A percentile compares a stretch with the other conserved stretches of the same genome.
These are phyloP conservation scores for Megathymus violae DNA, from an alignment of 1,140 invertebrate genomes.

Conservation along the genomic window DNA sequence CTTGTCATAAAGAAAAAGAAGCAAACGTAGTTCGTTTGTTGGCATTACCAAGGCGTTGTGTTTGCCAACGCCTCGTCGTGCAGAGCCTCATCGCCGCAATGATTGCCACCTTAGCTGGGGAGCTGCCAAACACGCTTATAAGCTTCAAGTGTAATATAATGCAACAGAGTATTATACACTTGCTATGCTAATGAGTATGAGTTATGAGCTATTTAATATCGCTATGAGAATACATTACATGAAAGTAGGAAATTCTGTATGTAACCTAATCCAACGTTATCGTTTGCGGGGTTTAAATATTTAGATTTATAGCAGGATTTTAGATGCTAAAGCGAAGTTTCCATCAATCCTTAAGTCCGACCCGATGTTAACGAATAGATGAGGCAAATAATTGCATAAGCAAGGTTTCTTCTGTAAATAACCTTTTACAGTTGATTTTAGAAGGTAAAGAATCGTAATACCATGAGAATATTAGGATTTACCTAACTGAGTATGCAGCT, in stretches of 20 bases:
- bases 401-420: too few species aligned
- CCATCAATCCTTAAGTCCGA: too few species aligned
- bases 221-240: not conserved
- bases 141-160: slow-evolving; percentile 1
- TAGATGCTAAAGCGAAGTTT: too few species aligned
- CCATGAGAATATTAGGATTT: too few species aligned
- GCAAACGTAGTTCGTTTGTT: not conserved
- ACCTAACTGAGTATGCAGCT: too few species aligned
- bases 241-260: not conserved
- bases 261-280: too few species aligned
- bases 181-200: not conserved
- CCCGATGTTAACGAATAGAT: too few species aligned
- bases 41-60: not conserved
- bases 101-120: slow-evolving; percentile 8
- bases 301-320: too few species aligned
- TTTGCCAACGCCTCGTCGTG: not conserved
- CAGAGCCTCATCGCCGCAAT: slow-evolving; percentile 1
- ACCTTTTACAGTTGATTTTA: too few species aligned
- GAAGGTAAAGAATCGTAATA: too few species aligned
- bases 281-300: too few species aligned
- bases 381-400: too few species aligned
- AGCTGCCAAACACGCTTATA: slow-evolving; percentile 13
- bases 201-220: not conserved
- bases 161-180: not conserved
- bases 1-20: not conserved